These are phyloP conservation scores for Monopis laevigella DNA, from an alignment of 2,888 invertebrate species.

Conservation along the genomic window DNA sequence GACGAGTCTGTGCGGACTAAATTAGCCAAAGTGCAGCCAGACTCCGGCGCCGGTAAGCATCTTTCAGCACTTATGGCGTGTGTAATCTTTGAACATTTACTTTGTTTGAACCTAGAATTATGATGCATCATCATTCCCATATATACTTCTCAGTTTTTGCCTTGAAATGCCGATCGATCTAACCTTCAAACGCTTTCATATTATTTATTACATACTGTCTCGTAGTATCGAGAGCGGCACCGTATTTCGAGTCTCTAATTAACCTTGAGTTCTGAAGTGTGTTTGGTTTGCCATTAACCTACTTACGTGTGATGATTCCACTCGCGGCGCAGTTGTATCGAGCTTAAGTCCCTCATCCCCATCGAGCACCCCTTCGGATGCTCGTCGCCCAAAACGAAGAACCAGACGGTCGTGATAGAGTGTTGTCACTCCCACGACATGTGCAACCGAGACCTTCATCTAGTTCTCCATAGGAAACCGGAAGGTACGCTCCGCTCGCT, in stretches of 20 bases:
- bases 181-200: conserved; percentile 30
- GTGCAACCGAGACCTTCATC: conserved; percentile 79
- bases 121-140: conserved; percentile 36
- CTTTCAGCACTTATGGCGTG: conserved; percentile 39
- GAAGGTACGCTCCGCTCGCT: conserved; percentile 67
- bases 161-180: too few relatives aligned
- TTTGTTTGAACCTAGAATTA: conserved; percentile 23
- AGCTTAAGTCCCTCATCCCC: conserved; percentile 76
- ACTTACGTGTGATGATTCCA: conserved; percentile 67
- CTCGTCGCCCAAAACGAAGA: conserved; percentile 77
- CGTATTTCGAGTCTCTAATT: conserved; percentile 32
- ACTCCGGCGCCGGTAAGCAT: conserved; percentile 49
- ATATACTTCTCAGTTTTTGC: too few relatives aligned
- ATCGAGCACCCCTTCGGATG: conserved; percentile 85
- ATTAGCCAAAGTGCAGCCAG: conserved; percentile 36
- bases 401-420: conserved; percentile 80
- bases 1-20: conserved; percentile 41
- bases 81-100: conserved; percentile 28
- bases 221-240: too few relatives aligned
- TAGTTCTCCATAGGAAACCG: conserved; percentile 72
- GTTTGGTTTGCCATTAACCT: conserved; percentile 66
- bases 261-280: too few relatives aligned
- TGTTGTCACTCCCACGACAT: conserved; percentile 80
- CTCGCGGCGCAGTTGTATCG: conserved; percentile 78
- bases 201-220: conserved; percentile 60